phyloP scores from a whole-genome alignment of 1,140 invertebrate genomes.

The Nilaparvata lugens region DNA sequence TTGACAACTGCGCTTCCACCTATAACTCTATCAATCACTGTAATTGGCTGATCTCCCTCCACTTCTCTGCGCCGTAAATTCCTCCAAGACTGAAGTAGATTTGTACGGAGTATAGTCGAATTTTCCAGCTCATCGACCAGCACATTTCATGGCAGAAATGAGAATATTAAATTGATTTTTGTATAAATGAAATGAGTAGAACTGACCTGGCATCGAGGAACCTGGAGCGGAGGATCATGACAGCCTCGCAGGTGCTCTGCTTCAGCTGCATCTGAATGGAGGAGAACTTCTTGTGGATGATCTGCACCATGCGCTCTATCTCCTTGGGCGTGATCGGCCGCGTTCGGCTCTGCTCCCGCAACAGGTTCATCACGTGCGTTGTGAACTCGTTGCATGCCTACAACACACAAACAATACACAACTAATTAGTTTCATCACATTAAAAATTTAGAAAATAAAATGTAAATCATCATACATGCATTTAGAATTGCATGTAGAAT shows the following conservation, averaged over 20 bases:
- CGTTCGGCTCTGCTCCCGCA: conserved; percentile 94
- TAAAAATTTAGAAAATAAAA: too few relatives aligned
- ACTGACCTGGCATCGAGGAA: conserved; percentile 86
- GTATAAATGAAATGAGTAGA: background rate
- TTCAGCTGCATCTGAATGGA: conserved; percentile 99
- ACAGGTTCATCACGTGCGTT: conserved; percentile 96
- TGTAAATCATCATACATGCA: too few relatives aligned
- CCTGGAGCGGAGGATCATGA: conserved; percentile 93
- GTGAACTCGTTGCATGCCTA: conserved; percentile 99
- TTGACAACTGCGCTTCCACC: too few relatives aligned
- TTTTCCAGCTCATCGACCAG: too few relatives aligned
- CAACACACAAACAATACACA: conserved; percentile 24
- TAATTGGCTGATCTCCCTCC: too few relatives aligned
- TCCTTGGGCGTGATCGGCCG: conserved; percentile 93
- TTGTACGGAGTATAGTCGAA: too few relatives aligned
- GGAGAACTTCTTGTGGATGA: conserved; percentile 99
- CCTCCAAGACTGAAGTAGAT: too few relatives aligned
- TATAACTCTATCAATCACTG: too few relatives aligned
- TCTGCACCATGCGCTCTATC: conserved; percentile 99
- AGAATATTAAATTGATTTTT: too few relatives aligned
- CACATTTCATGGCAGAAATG: too few relatives aligned
- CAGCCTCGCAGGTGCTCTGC: conserved; percentile 99
- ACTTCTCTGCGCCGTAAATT: too few relatives aligned
- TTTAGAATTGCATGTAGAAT: too few relatives aligned
- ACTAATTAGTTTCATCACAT: background rate